Base-by-base conservation (phyloP, 2,888 invertebrate genomes). In the Polymixis lichenea region DNA sequence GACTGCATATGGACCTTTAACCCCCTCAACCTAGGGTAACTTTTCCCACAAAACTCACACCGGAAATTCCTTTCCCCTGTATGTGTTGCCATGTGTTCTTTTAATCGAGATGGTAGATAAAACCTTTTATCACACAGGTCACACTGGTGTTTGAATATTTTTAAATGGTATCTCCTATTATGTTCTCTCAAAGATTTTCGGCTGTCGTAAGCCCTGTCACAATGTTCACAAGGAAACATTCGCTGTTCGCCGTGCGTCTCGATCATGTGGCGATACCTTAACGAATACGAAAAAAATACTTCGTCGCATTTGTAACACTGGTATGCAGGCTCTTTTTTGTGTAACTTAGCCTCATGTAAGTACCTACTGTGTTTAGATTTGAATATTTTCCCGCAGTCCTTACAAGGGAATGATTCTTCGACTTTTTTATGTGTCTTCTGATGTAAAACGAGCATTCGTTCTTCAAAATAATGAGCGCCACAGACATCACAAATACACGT, bases 1-100 rank as follows among this genome's bases (percentile, higher is more conserved):
- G 96, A 96, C 53, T 97, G 95, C 89, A 97, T 95, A 86, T 97
- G 97, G 0, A 97, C 97, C 22, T 97, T 94, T n/a, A 96, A 71
- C 0, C 94, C 95, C 0, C 95, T 85, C 7, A 95, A 60, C 8
- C 96, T 83, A 0, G 96, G 96, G 67, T 95, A 96, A 19, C 93
- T 94, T 75, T 96, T 96, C 0, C 95, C 96, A 75, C 96, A 96
- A 58, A 90, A 94, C 19, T 95, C 95, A 55, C 96, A 96, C 0
- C 95, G 76, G 22, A 91, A 95, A 60, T 95, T 95, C 77, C 95
- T 90, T n/a, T 96, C 96, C 0, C 96, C 96, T 0, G 95, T 96
- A 51, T 96, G 96, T 2, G 95, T 94, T 0, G 94, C 94, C 94
- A 95, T 94, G 53, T 96, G 96, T 51, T 96, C 96, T 38, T 93